These are phyloP conservation scores for Proteles cristata DNA, from an alignment of 2,113 vertebrate species.

Conservation along the genomic window DNA sequence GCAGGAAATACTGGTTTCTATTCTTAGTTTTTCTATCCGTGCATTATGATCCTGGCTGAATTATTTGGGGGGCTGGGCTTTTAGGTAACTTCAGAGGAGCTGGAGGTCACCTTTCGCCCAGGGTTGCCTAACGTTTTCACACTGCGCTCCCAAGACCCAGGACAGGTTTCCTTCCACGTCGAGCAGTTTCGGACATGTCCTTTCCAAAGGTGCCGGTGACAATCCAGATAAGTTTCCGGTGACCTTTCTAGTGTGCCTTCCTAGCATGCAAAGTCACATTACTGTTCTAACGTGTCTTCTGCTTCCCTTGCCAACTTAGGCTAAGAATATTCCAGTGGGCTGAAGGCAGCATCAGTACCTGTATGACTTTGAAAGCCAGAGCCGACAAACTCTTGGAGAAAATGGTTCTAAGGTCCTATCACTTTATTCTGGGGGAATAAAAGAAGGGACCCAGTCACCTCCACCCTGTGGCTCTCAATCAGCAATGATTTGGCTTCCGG, in stretches of 20 bases:
- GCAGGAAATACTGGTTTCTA: constrained; percentile 31
- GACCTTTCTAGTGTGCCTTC: constrained; percentile 44
- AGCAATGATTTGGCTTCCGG: not conserved
- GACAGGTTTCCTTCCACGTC: not conserved
- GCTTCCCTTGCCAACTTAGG: constrained; percentile 24
- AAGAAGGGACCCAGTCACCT: not conserved
- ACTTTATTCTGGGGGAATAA: not conserved
- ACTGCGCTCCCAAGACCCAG: not conserved
- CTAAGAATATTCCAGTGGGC: not conserved
- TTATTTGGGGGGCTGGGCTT: constrained; percentile 59
- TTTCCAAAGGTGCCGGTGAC: constrained; percentile 46
- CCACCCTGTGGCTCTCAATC: not conserved
- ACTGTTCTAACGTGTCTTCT: constrained; percentile 38
- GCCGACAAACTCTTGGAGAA: constrained; percentile 17
- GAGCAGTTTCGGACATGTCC: constrained; percentile 26
- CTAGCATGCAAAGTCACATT: constrained; percentile 18
- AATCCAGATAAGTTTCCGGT: constrained; percentile 34
- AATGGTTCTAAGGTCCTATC: not conserved
- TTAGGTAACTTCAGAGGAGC: constrained; percentile 39
- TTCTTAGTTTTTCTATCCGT: constrained; percentile 41
- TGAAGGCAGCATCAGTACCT: not conserved
- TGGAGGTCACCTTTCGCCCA: constrained; percentile 50
- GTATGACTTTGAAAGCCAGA: not conserved
- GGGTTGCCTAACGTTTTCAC: not conserved
- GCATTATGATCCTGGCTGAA: constrained; percentile 27